Evolutionary conservation across 2,888 invertebrate genomes (phyloP).

Genomic region (Deroplatys truncata): DNA sequence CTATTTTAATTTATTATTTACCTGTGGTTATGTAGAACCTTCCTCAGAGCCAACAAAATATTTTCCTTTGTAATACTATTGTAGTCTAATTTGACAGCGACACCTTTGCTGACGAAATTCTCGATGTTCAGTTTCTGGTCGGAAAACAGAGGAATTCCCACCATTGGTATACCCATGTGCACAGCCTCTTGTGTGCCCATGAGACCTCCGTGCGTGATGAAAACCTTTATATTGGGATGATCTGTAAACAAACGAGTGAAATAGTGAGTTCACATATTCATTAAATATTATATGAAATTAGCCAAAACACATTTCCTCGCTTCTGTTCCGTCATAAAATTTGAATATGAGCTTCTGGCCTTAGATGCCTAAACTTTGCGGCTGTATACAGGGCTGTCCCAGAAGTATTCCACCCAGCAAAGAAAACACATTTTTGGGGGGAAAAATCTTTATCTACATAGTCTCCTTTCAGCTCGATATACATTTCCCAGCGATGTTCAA

Average conservation of each 20-base stretch:
- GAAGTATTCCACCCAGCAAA: no score
- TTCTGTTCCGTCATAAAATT: no score
- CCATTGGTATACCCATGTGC: constrained; percentile 52
- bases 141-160: constrained; percentile 53
- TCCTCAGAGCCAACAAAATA: constrained; percentile 34
- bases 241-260: constrained; percentile 38
- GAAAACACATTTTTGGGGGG: no score
- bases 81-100: constrained; percentile 38
- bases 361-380: no score
- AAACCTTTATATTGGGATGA: constrained; percentile 53
- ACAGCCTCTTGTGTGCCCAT: constrained; percentile 58
- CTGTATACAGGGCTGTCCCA: no score
- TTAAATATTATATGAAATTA: neutral
- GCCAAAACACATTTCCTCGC: no score
- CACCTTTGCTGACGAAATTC: constrained; percentile 37
- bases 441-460: no score
- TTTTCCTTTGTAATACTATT: constrained; percentile 34
- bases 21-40: constrained; percentile 36
- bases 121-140: constrained; percentile 43
- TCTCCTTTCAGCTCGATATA: no score
- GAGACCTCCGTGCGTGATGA: constrained; percentile 60
- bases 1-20: constrained; percentile 27
- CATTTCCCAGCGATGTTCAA: no score
- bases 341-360: no score
- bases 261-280: neutral